Percentiles rank a stretch among this genome's conserved stretches.
These are phyloP conservation scores for Labeo catla DNA, from an alignment of 2,113 vertebrate species.

Conservation along the genomic window DNA sequence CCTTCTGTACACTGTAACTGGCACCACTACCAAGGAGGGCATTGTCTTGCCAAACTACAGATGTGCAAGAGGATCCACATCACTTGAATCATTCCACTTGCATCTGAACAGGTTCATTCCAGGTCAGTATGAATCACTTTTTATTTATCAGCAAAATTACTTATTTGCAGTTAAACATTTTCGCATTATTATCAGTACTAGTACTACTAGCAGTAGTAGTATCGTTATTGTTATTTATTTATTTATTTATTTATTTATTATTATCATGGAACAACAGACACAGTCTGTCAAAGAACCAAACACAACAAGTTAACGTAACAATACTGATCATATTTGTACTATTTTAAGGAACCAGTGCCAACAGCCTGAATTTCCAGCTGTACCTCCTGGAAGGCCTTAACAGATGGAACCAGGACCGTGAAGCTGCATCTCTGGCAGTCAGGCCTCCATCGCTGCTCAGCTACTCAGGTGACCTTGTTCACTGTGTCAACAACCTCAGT, in stretches of 20 bases:
- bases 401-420: slow-evolving; percentile 39
- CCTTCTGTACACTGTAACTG: too few relatives aligned
- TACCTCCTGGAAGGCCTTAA: slow-evolving; percentile 41
- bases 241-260: too few relatives aligned
- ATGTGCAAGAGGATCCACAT: too few relatives aligned
- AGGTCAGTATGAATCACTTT: too few relatives aligned
- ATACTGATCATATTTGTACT: neutral
- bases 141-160: too few relatives aligned
- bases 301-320: neutral
- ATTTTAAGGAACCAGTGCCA: slow-evolving; percentile 1
- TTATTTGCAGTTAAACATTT: too few relatives aligned
- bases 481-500: neutral
- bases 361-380: slow-evolving; percentile 33
- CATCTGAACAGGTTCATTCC: too few relatives aligned
- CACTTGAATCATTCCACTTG: too few relatives aligned
- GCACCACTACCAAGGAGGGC: too few relatives aligned
- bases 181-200: neutral
- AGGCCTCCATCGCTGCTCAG: neutral
- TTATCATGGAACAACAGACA: too few relatives aligned
- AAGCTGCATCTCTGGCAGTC: neutral
- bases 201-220: neutral
- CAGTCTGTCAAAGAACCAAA: neutral
- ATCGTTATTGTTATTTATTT: neutral
- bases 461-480: neutral
- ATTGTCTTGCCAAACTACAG: too few relatives aligned